Evolutionary conservation across 2,797 vertebrate species (phyloP).

Genomic region (Gymnothorax reevesii): DNA sequence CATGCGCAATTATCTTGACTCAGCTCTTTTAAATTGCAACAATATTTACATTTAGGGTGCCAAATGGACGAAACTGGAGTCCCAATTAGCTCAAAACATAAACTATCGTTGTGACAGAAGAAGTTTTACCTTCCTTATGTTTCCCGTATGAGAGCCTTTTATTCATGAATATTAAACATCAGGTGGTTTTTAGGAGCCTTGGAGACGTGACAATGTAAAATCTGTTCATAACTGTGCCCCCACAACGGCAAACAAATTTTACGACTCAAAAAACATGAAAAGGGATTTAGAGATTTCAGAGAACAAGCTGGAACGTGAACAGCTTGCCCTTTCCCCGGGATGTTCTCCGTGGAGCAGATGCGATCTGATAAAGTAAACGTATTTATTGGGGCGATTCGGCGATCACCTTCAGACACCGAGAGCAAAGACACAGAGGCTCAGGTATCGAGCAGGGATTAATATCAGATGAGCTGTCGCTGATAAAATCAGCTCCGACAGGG

Average conservation of each 20-base stretch:
- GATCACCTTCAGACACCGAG: constrained; percentile 60
- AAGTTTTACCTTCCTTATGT: too few relatives aligned
- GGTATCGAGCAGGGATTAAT: constrained; percentile 61
- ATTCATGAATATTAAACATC: too few relatives aligned
- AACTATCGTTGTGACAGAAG: too few relatives aligned
- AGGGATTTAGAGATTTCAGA: background rate
- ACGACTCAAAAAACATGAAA: background rate
- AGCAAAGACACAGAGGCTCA: constrained; percentile 46
- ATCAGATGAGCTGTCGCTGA: constrained; percentile 73
- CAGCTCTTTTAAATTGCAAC: too few relatives aligned
- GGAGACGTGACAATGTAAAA: too few relatives aligned
- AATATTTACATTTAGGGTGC: too few relatives aligned
- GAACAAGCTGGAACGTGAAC: background rate
- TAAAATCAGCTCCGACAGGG: constrained; percentile 74
- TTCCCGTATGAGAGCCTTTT: too few relatives aligned
- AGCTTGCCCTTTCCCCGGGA: background rate
- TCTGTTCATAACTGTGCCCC: too few relatives aligned
- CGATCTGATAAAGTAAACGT: constrained; percentile 50
- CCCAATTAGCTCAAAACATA: too few relatives aligned
- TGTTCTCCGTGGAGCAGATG: constrained; percentile 42
- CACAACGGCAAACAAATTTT: background rate
- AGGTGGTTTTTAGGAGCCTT: too few relatives aligned
- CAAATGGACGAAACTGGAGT: too few relatives aligned
- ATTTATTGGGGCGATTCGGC: constrained; percentile 47
- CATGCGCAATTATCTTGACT: too few relatives aligned